Evolutionary conservation across 2,888 invertebrate genomes (phyloP).

Genomic region (Hedya salicella): DNA sequence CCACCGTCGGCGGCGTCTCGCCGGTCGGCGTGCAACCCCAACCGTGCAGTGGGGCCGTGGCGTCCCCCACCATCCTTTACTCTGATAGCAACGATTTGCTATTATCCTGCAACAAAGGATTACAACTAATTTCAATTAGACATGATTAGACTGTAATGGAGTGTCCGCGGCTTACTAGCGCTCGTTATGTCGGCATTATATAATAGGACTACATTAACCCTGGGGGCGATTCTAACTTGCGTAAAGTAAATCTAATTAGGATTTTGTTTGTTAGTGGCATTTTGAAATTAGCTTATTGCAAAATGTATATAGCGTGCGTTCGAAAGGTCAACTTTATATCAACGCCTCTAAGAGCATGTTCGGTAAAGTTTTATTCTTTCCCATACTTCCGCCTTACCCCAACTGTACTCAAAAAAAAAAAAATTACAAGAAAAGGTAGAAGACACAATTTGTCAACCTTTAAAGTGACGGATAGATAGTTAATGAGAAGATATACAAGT

Average conservation of each 20-base stretch:
- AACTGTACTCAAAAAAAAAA: too few relatives aligned
- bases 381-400: too few relatives aligned
- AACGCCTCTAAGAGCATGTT: too few relatives aligned
- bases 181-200: neutral
- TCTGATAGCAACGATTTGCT: constrained; percentile 50
- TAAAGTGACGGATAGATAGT: too few relatives aligned
- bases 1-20: constrained; percentile 62
- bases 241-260: neutral
- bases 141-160: constrained; percentile 54
- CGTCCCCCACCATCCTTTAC: constrained; percentile 52
- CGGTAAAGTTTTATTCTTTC: too few relatives aligned
- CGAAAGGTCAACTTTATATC: too few relatives aligned
- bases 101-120: constrained; percentile 62
- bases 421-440: too few relatives aligned
- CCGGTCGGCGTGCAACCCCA: constrained; percentile 79
- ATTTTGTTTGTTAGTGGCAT: too few relatives aligned
- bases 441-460: too few relatives aligned
- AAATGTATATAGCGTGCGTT: too few relatives aligned
- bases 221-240: neutral
- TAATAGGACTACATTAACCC: neutral
- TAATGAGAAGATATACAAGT: too few relatives aligned
- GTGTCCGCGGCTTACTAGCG: constrained; percentile 39
- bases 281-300: too few relatives aligned
- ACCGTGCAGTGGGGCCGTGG: constrained; percentile 66
- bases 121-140: constrained; percentile 57